A percentile compares a stretch with the other conserved stretches of the same genome.
Evolutionary conservation across 2,113 vertebrate genomes (phyloP).

Genomic region (Theristicus caerulescens): DNA sequence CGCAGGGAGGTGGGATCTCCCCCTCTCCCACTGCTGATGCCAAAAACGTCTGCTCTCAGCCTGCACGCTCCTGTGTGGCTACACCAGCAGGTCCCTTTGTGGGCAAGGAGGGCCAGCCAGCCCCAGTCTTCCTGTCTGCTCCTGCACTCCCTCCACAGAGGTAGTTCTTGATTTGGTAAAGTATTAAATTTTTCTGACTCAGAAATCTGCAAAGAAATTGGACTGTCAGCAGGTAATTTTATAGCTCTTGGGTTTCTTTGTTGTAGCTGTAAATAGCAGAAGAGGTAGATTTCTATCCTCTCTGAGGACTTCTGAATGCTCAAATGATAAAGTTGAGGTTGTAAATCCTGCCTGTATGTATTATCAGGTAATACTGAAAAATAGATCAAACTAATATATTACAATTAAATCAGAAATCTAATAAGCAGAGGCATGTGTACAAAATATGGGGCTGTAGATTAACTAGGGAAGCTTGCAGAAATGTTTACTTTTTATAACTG

Average conservation of each 20-base stretch:
- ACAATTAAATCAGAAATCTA: not conserved
- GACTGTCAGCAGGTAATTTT: not conserved
- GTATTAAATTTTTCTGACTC: not conserved
- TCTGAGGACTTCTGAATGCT: not conserved
- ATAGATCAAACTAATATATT: not conserved
- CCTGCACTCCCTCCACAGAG: not conserved
- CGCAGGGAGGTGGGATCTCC: not conserved
- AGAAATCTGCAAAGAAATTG: not conserved
- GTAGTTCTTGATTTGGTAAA: not conserved
- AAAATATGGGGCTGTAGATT: not conserved
- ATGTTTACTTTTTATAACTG: not conserved
- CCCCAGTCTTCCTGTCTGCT: not conserved
- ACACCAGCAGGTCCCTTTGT: not conserved
- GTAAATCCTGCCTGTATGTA: not conserved
- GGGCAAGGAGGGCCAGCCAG: not conserved
- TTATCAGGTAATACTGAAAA: not conserved
- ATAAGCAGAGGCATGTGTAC: not conserved
- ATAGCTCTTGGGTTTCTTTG: not conserved
- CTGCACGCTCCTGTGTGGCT: not conserved
- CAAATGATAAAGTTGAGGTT: not conserved
- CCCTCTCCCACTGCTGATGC: rapidly evolving
- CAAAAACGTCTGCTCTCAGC: not conserved
- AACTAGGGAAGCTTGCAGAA: not conserved
- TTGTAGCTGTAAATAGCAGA: not conserved
- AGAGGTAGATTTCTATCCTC: not conserved